Conservation (phyloP, 2,888 invertebrate genomes). For the Microchrysa polita region DNA sequence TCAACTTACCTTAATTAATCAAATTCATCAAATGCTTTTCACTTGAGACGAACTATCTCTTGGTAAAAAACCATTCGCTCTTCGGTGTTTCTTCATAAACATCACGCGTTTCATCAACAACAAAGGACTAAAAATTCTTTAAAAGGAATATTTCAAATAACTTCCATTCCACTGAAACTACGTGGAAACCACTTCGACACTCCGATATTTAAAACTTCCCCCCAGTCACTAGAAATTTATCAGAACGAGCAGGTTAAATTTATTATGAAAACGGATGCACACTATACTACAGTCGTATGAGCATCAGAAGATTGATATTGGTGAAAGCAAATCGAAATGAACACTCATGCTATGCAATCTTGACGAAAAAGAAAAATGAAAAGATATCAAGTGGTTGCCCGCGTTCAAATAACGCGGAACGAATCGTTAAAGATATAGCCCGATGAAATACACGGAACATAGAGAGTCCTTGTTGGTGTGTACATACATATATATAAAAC, state of each 20-base stretch:
- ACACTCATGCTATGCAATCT: no score
- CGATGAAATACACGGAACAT: no score
- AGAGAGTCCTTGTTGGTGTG: constrained; percentile 35
- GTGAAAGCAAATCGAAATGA: not conserved
- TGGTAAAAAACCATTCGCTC: no score
- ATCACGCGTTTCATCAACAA: no score
- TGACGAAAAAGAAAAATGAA: no score
- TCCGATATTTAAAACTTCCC: constrained; percentile 28
- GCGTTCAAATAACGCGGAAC: not conserved
- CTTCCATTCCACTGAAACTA: constrained; percentile 29
- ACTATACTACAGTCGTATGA: not conserved
- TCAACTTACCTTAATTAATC: no score
- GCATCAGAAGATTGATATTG: not conserved
- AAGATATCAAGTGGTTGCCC: not conserved
- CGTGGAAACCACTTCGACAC: constrained; percentile 24
- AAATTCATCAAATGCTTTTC: no score
- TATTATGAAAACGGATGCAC: constrained; percentile 15
- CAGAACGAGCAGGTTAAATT: constrained; percentile 25
- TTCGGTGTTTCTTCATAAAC: no score
- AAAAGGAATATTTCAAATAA: constrained; percentile 25
- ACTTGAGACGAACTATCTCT: no score
- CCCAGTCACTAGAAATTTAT: no score
- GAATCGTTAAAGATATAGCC: not conserved
- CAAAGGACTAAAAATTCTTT: no score
- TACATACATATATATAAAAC: no score